These are phyloP conservation scores for Paramormyrops kingsleyae DNA, from an alignment of 2,113 vertebrate species.

Conservation along the genomic window DNA sequence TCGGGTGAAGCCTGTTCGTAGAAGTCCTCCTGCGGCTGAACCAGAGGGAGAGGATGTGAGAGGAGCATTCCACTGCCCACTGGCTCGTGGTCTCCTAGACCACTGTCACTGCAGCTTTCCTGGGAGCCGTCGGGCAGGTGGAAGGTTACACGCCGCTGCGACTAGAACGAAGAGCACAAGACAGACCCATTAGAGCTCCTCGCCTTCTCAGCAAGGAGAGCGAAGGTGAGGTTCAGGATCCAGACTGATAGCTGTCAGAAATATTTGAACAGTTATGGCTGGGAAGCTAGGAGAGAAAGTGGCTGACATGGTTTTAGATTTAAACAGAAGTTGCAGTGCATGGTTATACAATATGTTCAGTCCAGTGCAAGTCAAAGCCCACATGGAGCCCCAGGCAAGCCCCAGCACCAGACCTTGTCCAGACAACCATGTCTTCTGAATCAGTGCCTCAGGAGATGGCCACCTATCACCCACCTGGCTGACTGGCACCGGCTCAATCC, in stretches of 20 bases:
- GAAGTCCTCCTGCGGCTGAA: conserved; percentile 98
- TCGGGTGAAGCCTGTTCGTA: conserved; percentile 96
- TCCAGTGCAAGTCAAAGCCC: background rate
- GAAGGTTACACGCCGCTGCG: conserved; percentile 98
- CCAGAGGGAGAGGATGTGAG: conserved; percentile 99
- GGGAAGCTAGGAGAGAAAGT: background rate
- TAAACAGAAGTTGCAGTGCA: background rate
- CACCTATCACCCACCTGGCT: background rate
- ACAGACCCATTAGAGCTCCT: conserved; percentile 77
- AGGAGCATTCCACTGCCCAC: conserved; percentile 93
- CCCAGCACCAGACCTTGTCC: background rate
- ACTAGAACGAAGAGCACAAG: conserved; percentile 90
- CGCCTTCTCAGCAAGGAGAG: background rate
- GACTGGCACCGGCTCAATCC: background rate
- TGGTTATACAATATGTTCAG: background rate
- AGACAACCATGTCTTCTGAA: background rate
- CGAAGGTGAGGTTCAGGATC: background rate
- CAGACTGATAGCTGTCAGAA: background rate
- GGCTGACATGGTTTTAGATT: background rate
- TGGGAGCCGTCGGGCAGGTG: conserved; percentile 98
- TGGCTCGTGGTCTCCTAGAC: conserved; percentile 95
- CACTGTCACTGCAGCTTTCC: conserved; percentile 99
- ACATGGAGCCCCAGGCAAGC: background rate
- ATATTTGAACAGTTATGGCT: background rate
- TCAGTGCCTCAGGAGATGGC: background rate